Evolutionary conservation across 1,140 invertebrate species (phyloP), one percentile per base, ranked within the genome.

Genomic region (Ridgeia piscesae): DNA sequence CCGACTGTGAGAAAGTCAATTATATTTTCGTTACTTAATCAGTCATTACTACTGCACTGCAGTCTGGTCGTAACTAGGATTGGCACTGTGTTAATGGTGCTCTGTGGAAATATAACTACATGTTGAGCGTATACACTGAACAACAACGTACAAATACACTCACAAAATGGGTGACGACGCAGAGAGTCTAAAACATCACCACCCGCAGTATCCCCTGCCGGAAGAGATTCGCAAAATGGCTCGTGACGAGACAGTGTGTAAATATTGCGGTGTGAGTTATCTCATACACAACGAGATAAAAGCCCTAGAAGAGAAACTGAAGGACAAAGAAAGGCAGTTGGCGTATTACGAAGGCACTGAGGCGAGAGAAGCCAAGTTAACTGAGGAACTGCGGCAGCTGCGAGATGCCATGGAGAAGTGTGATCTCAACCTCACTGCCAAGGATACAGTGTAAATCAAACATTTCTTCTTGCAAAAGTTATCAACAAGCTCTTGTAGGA

Each of bases 221-320:
- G 94, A 94, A 33, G 95, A 95, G 90, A 95, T 96, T 33, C 93
- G 94, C 34, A 94, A 95, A 89, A 95, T 96, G 95, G 92, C 93
- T 31, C 91, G 94, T 35, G 94, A 95, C 91, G 95, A 95, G 34
- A 96, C 95, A 27, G 94, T 96, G 11, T 96, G 95, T 93, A 94
- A 95, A 93, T 96, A 95, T 92, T 96, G 95, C 94, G 95, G 95
- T 1, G 95, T 96, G 6, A 95, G 95, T 92, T 96, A 96, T 89
- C 94, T 96, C 27, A 96, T 96, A 93, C 95, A 96, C 91, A 95
- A 94, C 93, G 95, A 96, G 88, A 96, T 96, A 6, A 96, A 96
- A 93, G 94, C 93, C 77, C 92, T 96, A 48, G 95, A 96, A 91
- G 94, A 95, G n/a, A 95, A 94, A 92, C 92, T 95, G 33, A 93